These are phyloP conservation scores for Pogonomyrmex californicus DNA, from an alignment of 1,140 invertebrate species.

Conservation along the genomic window DNA sequence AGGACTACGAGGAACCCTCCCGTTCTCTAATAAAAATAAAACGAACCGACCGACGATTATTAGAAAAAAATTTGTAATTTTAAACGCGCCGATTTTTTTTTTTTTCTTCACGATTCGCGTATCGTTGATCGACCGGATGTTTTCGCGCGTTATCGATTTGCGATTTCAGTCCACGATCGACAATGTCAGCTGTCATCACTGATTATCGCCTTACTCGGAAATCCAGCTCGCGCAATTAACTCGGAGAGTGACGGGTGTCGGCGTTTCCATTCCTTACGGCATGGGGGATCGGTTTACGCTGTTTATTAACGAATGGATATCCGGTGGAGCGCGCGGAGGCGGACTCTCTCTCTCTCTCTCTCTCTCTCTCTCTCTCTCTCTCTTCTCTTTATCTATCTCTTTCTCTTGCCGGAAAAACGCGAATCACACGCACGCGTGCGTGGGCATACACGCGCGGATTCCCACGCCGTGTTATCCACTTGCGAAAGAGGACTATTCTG, in stretches of 20 bases:
- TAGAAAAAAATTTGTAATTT: too few relatives aligned
- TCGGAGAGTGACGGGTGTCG: conserved; percentile 9
- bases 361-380: neutral
- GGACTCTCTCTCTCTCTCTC: neutral
- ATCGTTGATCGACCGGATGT: neutral
- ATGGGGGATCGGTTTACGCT: conserved; percentile 31
- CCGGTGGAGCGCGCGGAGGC: conserved; percentile 20
- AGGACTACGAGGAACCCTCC: neutral
- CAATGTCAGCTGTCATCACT: neutral
- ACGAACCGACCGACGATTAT: neutral
- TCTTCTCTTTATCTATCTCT: neutral
- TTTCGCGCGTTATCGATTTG: conserved; percentile 13
- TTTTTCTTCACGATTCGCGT: neutral
- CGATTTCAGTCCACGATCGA: neutral
- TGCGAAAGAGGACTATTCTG: conserved; percentile 67
- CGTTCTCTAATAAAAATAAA: neutral
- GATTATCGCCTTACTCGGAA: conserved; percentile 28
- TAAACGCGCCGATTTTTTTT: too few relatives aligned
- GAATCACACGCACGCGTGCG: conserved; percentile 16
- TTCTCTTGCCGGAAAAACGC: neutral
- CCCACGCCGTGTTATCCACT: conserved; percentile 66
- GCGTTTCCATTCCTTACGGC: conserved; percentile 28
- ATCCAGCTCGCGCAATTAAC: conserved; percentile 19
- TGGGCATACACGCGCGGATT: conserved; percentile 49
- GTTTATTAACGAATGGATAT: conserved; percentile 56